Percentiles rank a stretch among this genome's conserved stretches.
Evolutionary conservation across 64 coral and sea anemone species (phyloP).

Genomic region (Dendronephthya gigantea): DNA sequence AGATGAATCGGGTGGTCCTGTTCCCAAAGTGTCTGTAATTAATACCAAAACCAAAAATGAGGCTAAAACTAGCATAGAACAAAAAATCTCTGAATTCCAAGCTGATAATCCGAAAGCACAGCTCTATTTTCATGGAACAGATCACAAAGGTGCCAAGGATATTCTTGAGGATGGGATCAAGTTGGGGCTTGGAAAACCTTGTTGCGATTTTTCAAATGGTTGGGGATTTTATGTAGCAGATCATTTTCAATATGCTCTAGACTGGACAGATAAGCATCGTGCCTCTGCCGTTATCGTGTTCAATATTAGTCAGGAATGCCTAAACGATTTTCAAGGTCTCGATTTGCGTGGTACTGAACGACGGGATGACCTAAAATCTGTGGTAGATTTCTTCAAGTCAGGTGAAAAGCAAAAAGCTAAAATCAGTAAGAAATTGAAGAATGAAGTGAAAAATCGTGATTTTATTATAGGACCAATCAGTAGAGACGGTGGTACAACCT

Average conservation of each 20-base stretch:
- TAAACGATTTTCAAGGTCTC: background rate
- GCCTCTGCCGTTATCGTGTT: slow-evolving; percentile 50
- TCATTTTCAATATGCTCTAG: slow-evolving; percentile 17
- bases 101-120: background rate
- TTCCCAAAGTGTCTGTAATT: background rate
- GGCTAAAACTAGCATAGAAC: background rate
- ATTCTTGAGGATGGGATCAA: slow-evolving; percentile 54
- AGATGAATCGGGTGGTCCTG: background rate
- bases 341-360: slow-evolving; percentile 8
- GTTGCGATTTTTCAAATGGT: slow-evolving; percentile 61
- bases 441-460: slow-evolving; percentile 20
- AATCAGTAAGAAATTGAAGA: background rate
- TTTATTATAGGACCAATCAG: slow-evolving; percentile 44
- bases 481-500: background rate
- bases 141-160: slow-evolving; percentile 47
- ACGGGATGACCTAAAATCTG: background rate
- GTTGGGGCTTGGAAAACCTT: slow-evolving; percentile 17
- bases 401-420: slow-evolving; percentile 6
- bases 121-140: slow-evolving; percentile 59
- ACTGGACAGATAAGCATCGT: slow-evolving; percentile 29
- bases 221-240: slow-evolving; percentile 56
- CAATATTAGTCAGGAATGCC: background rate
- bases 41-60: background rate
- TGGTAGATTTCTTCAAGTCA: background rate
- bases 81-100: background rate